These are phyloP conservation scores for Danio kyathit DNA, from an alignment of 2,797 vertebrate genomes.

Conservation along the genomic window DNA sequence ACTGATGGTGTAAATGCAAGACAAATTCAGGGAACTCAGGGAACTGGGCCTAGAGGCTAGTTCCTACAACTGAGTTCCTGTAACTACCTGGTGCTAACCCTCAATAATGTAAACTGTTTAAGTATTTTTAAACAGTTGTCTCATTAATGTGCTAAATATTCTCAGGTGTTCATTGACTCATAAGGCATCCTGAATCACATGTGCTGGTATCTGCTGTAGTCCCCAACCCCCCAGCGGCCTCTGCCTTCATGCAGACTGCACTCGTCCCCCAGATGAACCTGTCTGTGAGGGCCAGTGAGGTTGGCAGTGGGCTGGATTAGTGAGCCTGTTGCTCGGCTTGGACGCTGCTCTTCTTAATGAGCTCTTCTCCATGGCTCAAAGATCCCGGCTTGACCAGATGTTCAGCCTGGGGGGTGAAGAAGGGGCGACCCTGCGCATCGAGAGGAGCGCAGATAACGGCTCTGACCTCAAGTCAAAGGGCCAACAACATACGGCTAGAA, in stretches of 20 bases:
- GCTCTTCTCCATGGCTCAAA: constrained; percentile 65
- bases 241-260: constrained; percentile 75
- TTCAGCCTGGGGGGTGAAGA: constrained; percentile 40
- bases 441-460: constrained; percentile 29
- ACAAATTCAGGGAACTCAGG: too few relatives aligned
- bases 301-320: constrained; percentile 78
- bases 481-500: constrained; percentile 20
- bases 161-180: constrained; percentile 37
- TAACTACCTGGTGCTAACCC: too few relatives aligned
- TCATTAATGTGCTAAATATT: constrained; percentile 15
- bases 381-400: constrained; percentile 60
- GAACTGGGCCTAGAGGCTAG: too few relatives aligned
- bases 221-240: constrained; percentile 33
- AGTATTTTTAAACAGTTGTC: constrained; percentile 2
- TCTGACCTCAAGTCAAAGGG: constrained; percentile 20
- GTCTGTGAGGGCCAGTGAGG: constrained; percentile 67
- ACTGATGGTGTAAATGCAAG: too few relatives aligned
- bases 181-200: constrained; percentile 43
- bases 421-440: constrained; percentile 37
- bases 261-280: constrained; percentile 82
- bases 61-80: too few relatives aligned
- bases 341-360: constrained; percentile 63
- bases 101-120: too few relatives aligned
- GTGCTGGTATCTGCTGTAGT: constrained; percentile 20
- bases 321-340: constrained; percentile 58